Evolutionary conservation across 2,797 vertebrate genomes (phyloP).

Genomic region (Macropus fuliginosus): DNA sequence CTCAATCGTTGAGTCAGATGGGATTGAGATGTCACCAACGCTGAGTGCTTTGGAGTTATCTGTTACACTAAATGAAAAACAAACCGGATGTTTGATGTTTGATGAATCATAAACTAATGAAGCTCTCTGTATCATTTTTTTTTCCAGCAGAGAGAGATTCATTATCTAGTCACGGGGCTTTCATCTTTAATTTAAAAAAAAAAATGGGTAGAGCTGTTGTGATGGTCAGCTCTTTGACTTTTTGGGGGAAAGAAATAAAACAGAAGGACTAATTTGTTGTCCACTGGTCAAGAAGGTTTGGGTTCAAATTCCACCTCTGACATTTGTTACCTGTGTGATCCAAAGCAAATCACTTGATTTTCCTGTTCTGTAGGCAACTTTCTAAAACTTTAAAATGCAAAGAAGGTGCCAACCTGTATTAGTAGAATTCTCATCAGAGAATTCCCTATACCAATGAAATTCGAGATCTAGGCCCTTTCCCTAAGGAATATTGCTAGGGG

Average conservation of each 20-base stretch:
- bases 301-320: not conserved
- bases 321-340: not conserved
- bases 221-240: slow-evolving; percentile 18
- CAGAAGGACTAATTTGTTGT: not conserved
- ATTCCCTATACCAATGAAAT: not conserved
- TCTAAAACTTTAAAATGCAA: not conserved
- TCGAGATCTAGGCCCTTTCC: not conserved
- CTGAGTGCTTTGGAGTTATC: slow-evolving; percentile 79
- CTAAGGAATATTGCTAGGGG: not conserved
- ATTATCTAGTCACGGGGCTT: slow-evolving; percentile 57
- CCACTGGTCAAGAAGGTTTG: not conserved
- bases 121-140: slow-evolving; percentile 32
- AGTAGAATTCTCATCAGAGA: not conserved
- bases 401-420: not conserved
- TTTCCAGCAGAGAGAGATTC: slow-evolving; percentile 59
- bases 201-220: not conserved
- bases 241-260: slow-evolving; percentile 1
- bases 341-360: not conserved
- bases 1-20: slow-evolving; percentile 83
- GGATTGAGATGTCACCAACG: slow-evolving; percentile 87
- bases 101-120: slow-evolving; percentile 66
- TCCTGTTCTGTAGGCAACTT: not conserved
- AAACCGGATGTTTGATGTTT: slow-evolving; percentile 65
- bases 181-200: slow-evolving; percentile 6
- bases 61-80: slow-evolving; percentile 66